Conservation (phyloP, 2,113 vertebrate genomes). For the Paraplagusia blochii region DNA sequence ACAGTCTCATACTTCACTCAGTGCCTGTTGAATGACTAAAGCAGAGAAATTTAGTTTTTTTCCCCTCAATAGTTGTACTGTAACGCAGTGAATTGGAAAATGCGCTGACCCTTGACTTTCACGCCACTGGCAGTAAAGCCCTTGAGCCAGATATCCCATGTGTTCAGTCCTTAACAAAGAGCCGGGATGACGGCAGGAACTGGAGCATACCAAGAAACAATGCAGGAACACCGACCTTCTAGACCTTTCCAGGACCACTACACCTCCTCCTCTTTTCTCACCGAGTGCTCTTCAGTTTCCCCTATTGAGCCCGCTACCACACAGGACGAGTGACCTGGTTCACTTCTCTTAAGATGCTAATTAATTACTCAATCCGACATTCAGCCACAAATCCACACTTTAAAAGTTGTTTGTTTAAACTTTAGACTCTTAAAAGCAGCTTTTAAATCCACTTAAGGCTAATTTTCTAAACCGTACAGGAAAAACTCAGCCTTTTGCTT, state of each 20-base stretch:
- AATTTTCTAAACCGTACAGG: no score
- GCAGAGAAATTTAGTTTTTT: slow-evolving; percentile 22
- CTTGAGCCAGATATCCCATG: slow-evolving; percentile 49
- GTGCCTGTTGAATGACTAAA: slow-evolving; percentile 60
- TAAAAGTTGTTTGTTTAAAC: background rate
- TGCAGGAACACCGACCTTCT: slow-evolving; percentile 43
- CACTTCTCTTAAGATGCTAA: slow-evolving; percentile 16
- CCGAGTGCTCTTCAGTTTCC: slow-evolving; percentile 8
- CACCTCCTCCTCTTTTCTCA: slow-evolving; percentile 9
- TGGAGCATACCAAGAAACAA: slow-evolving; percentile 66
- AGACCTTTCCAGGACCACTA: slow-evolving; percentile 21
- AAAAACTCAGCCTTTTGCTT: no score
- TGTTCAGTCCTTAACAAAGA: slow-evolving; percentile 60
- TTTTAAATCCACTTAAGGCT: no score
- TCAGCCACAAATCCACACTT: background rate
- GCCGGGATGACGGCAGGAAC: slow-evolving; percentile 44
- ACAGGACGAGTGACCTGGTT: slow-evolving; percentile 47
- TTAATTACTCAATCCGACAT: slow-evolving; percentile 2
- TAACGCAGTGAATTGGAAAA: slow-evolving; percentile 59
- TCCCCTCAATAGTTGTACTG: slow-evolving; percentile 36
- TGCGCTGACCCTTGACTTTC: slow-evolving; percentile 53
- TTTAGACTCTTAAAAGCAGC: background rate
- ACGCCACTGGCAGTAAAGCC: slow-evolving; percentile 37
- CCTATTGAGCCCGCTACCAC: background rate
- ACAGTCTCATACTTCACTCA: slow-evolving; percentile 30